These are phyloP conservation scores for Megaceryle maxima DNA, from an alignment of 2,113 vertebrate species.

Conservation along the genomic window DNA sequence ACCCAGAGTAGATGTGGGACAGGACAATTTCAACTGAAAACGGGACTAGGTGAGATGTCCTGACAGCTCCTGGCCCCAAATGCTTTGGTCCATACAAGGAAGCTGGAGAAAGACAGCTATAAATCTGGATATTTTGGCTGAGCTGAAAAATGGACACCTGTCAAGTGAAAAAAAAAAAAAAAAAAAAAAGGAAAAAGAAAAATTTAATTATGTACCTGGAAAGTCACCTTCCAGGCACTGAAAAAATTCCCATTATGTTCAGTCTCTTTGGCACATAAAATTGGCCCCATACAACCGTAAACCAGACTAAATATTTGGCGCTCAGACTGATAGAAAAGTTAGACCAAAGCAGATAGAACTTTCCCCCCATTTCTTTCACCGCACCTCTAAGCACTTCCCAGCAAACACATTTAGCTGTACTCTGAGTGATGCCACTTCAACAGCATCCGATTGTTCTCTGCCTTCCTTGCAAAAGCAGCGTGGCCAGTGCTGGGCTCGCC, in stretches of 20 bases:
- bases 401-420: background rate
- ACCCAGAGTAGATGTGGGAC: background rate
- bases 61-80: background rate
- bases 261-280: background rate
- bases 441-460: background rate
- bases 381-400: accelerated
- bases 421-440: accelerated
- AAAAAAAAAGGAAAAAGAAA: accelerated
- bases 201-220: background rate
- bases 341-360: background rate
- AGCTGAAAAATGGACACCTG: background rate
- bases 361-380: background rate
- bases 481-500: background rate
- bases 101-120: background rate
- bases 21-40: background rate
- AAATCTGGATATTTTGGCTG: background rate
- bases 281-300: background rate
- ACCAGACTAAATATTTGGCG: background rate
- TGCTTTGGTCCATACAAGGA: background rate
- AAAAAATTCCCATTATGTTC: background rate
- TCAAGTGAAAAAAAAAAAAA: background rate
- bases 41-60: background rate
- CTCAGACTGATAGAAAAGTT: background rate
- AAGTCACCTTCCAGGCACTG: background rate
- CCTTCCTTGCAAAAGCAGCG: background rate